These are phyloP conservation scores for Chaunax sp. DNA, from an alignment of 2,797 vertebrate genomes.

Conservation along the genomic window DNA sequence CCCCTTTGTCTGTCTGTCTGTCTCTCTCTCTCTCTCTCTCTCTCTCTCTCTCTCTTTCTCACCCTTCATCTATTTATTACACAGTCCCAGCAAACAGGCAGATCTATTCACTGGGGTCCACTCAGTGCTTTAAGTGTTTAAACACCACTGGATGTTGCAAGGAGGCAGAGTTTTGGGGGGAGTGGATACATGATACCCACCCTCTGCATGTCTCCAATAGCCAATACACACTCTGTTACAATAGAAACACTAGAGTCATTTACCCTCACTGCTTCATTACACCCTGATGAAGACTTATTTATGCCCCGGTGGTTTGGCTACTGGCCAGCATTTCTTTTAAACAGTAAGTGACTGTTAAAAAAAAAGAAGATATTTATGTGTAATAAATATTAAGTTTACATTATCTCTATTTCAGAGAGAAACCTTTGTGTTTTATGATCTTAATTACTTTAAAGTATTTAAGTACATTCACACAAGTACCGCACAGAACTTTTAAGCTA, in stretches of 20 bases:
- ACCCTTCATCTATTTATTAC: constrained; percentile 70
- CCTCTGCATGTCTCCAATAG: constrained; percentile 60
- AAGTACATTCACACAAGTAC: too few relatives aligned
- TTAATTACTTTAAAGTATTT: too few relatives aligned
- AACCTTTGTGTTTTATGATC: too few relatives aligned
- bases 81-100: constrained; percentile 63
- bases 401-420: too few relatives aligned
- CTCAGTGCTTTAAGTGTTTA: constrained; percentile 73
- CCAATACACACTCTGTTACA: constrained; percentile 68
- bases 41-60: constrained; percentile 38
- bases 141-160: constrained; percentile 66
- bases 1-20: constrained; percentile 15
- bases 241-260: constrained; percentile 70
- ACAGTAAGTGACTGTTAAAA: constrained; percentile 32
- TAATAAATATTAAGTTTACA: constrained; percentile 6
- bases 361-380: constrained; percentile 1
- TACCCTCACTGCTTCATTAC: constrained; percentile 64
- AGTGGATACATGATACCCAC: constrained; percentile 64
- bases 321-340: constrained; percentile 28
- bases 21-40: constrained; percentile 41
- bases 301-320: constrained; percentile 42
- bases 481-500: too few relatives aligned
- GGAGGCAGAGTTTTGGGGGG: constrained; percentile 1
- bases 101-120: constrained; percentile 76
- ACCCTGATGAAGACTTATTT: constrained; percentile 50